phyloP scores from a whole-genome alignment of 2,797 vertebrate genomes.

The Lepilemur septentrionalis region DNA sequence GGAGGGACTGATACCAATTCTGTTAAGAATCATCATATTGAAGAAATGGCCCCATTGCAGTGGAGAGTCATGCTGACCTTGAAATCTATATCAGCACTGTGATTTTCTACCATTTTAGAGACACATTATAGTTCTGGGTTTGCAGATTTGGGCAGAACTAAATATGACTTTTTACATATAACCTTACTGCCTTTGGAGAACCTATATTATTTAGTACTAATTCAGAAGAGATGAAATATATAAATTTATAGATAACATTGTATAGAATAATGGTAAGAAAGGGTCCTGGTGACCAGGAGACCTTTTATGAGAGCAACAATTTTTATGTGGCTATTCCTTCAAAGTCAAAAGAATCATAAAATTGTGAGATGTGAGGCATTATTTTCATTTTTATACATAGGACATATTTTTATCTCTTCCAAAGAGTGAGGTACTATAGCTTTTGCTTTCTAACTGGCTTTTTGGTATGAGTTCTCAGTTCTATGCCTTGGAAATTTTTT shows the following conservation, averaged over 20 bases:
- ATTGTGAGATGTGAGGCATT: background rate
- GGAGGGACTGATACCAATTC: background rate
- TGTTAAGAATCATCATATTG: background rate
- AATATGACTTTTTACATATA: too few relatives aligned
- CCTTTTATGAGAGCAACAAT: background rate
- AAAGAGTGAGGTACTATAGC: background rate
- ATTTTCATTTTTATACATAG: background rate
- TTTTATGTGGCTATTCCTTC: slow-evolving; percentile 1
- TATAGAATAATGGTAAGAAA: background rate
- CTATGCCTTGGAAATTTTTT: background rate
- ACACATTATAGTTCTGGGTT: background rate
- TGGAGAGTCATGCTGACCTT: background rate
- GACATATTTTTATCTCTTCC: background rate
- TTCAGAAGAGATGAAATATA: background rate
- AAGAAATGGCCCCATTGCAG: background rate
- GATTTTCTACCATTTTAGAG: background rate
- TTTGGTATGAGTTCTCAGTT: background rate
- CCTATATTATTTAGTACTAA: background rate
- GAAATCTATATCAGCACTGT: background rate
- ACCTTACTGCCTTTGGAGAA: background rate
- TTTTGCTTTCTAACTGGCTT: slow-evolving; percentile 20
- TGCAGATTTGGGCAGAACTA: too few relatives aligned
- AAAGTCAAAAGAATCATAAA: background rate
- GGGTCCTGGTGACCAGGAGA: background rate
- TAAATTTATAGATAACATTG: background rate